These are phyloP conservation scores for Paracanthobrama guichenoti DNA, from an alignment of 2,113 vertebrate genomes.

Conservation along the genomic window DNA sequence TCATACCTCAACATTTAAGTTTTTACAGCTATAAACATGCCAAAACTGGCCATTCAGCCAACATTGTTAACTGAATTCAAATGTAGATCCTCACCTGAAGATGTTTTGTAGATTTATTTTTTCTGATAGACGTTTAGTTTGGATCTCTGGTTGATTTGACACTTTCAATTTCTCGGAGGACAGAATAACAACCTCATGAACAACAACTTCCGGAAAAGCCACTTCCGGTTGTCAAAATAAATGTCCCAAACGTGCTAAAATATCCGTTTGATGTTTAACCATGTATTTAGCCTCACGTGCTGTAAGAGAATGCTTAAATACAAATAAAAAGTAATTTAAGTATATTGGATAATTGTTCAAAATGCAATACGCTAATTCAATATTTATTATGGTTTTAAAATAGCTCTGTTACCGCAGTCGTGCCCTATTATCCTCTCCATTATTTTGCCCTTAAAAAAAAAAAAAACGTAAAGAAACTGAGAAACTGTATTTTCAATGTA, in stretches of 20 bases:
- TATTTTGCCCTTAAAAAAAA: not conserved
- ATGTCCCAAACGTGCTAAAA: not conserved
- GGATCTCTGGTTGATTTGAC: slow-evolving; percentile 28
- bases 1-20: not conserved
- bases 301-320: not conserved
- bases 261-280: not conserved
- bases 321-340: not conserved
- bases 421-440: not conserved
- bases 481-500: not conserved
- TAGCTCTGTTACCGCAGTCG: no score
- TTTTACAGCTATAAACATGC: not conserved
- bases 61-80: not conserved
- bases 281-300: not conserved
- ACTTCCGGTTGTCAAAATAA: slow-evolving; percentile 41
- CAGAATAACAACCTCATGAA: slow-evolving; percentile 29
- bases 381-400: not conserved
- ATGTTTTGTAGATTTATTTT: not conserved
- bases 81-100: not conserved
- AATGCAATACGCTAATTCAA: not conserved
- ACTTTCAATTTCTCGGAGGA: slow-evolving; percentile 37
- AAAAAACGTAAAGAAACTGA: no score
- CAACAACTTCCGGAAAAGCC: not conserved
- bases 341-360: not conserved
- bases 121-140: not conserved
- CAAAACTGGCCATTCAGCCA: not conserved